Percentiles rank a stretch among this genome's conserved stretches.
Conservation (phyloP, 2,113 vertebrate genomes). For the Indicator indicator region DNA sequence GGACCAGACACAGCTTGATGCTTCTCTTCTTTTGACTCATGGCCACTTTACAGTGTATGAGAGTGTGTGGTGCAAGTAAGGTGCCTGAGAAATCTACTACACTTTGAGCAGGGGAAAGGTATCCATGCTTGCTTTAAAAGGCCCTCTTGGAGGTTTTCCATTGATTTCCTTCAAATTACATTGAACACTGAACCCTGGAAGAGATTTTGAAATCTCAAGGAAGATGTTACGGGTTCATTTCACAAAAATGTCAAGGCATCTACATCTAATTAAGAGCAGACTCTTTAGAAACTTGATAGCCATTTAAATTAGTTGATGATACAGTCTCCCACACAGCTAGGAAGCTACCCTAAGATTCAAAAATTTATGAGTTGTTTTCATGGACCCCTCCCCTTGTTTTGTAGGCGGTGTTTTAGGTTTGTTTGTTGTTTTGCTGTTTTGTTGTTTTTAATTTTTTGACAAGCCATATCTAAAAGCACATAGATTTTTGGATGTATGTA, state of each 20-base stretch:
- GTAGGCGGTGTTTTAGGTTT: neutral
- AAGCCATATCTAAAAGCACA: neutral
- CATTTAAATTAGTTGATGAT: neutral
- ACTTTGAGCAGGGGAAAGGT: neutral
- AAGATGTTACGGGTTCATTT: neutral
- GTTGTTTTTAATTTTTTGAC: too few species aligned
- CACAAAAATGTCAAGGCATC: neutral
- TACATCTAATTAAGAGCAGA: neutral
- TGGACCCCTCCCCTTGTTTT: fast-evolving
- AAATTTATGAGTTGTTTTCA: neutral
- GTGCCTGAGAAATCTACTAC: neutral
- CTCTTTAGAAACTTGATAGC: neutral
- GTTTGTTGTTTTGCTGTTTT: neutral
- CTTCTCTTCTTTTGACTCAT: neutral
- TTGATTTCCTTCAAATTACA: neutral
- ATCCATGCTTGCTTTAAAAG: neutral
- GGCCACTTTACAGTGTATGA: neutral
- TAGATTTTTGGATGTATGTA: neutral
- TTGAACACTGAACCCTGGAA: neutral
- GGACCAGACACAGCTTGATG: neutral
- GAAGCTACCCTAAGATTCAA: neutral
- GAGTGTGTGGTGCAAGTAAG: neutral
- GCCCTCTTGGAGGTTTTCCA: neutral
- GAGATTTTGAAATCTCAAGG: neutral
- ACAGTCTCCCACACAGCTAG: neutral